Evolutionary conservation across 2,113 vertebrate genomes (phyloP).

Genomic region (Alectura lathami): DNA sequence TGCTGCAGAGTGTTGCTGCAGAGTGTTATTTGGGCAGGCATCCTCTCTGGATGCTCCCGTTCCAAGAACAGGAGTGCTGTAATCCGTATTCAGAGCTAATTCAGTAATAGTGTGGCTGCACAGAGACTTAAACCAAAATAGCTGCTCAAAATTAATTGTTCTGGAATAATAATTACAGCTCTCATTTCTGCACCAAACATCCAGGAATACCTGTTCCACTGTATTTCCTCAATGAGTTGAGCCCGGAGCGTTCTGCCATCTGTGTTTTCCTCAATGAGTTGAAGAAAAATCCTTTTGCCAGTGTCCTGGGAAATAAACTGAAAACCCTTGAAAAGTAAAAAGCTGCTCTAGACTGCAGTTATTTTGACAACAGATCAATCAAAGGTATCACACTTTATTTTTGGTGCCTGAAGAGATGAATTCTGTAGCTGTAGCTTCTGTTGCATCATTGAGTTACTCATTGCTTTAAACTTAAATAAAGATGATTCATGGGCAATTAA

Average conservation of each 20-base stretch:
- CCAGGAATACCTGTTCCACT: not conserved
- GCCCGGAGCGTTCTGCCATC: not conserved
- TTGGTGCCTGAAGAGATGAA: not conserved
- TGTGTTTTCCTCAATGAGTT: not conserved
- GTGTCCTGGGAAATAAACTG: not conserved
- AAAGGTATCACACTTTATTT: not conserved
- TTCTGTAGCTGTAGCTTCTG: constrained; percentile 16
- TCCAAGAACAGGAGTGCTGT: not conserved
- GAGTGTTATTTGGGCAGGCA: not conserved
- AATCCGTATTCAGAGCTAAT: not conserved
- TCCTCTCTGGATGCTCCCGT: not conserved
- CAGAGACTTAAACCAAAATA: not conserved
- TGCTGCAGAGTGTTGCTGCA: too few relatives aligned
- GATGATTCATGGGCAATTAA: constrained; percentile 28
- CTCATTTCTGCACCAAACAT: not conserved
- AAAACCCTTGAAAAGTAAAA: not conserved
- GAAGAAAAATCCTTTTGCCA: not conserved
- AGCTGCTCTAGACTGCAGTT: not conserved
- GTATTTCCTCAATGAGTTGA: not conserved
- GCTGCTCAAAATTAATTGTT: not conserved
- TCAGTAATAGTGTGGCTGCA: not conserved
- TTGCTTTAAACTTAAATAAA: constrained; percentile 1
- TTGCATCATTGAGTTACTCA: constrained; percentile 38
- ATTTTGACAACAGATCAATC: constrained; percentile 48
- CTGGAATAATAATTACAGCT: constrained; percentile 3